Conservation (phyloP, 2,888 invertebrate genomes). For the Hyles lineata region DNA sequence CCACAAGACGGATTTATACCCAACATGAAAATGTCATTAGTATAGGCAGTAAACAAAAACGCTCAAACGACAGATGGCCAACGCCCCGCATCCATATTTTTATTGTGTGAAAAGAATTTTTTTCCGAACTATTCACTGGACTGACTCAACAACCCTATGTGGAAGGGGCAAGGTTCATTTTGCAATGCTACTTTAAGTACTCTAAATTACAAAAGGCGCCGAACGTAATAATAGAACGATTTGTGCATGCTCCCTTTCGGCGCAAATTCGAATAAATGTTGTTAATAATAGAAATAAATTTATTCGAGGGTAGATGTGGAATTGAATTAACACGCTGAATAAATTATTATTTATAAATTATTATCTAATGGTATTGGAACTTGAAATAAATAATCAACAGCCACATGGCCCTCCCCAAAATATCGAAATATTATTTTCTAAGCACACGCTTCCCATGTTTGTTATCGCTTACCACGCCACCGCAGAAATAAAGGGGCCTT, state of each 20-base stretch:
- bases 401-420: too few relatives aligned
- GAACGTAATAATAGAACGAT: conserved; percentile 47
- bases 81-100: conserved; percentile 60
- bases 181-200: conserved; percentile 24
- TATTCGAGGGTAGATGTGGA: conserved; percentile 29
- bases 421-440: too few relatives aligned
- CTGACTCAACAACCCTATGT: conserved; percentile 10
- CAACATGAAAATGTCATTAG: conserved; percentile 59
- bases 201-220: conserved; percentile 35
- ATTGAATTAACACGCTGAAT: conserved; percentile 36
- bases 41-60: conserved; percentile 51
- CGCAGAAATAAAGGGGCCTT: too few relatives aligned
- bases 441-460: too few relatives aligned
- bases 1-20: conserved; percentile 16
- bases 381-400: not conserved
- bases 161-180: conserved; percentile 34
- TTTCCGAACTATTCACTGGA: conserved; percentile 46
- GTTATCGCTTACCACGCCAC: too few relatives aligned
- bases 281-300: conserved; percentile 34
- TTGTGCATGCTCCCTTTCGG: conserved; percentile 43
- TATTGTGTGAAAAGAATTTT: conserved; percentile 59
- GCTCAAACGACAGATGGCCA: conserved; percentile 68
- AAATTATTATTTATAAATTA: conserved; percentile 15
- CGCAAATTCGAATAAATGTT: conserved; percentile 33
- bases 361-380: not conserved